Evolutionary conservation across 2,888 invertebrate genomes (phyloP).

Genomic region (Xestia sexstrigata): DNA sequence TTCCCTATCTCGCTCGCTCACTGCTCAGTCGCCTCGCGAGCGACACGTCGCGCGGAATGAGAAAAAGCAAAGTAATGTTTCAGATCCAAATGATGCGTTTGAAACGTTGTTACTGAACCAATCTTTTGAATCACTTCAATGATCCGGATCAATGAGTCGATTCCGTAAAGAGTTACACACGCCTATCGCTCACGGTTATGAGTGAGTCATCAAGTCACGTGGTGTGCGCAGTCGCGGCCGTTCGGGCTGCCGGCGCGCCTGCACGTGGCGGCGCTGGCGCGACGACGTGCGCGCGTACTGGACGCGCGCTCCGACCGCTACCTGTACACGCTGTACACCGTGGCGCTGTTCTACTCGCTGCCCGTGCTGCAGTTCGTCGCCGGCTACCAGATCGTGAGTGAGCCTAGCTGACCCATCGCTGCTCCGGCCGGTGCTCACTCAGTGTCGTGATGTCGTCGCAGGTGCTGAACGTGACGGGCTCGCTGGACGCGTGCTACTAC

Average conservation of each 20-base stretch:
- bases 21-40: too few species aligned
- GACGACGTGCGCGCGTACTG: slow-evolving; percentile 81
- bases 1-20: too few species aligned
- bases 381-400: slow-evolving; percentile 93
- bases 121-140: too few species aligned
- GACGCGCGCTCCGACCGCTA: slow-evolving; percentile 89
- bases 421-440: background rate
- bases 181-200: too few species aligned
- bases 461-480: slow-evolving; percentile 95
- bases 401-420: background rate
- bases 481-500: slow-evolving; percentile 97
- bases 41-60: too few species aligned
- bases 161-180: too few species aligned
- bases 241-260: slow-evolving; percentile 87
- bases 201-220: too few species aligned
- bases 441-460: slow-evolving; percentile 79
- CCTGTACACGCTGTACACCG: slow-evolving; percentile 92
- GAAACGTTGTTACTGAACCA: too few species aligned
- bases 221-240: slow-evolving; percentile 58
- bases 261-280: slow-evolving; percentile 83
- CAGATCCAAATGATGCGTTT: too few species aligned
- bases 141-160: too few species aligned
- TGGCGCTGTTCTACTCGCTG: slow-evolving; percentile 96
- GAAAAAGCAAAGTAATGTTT: too few species aligned
- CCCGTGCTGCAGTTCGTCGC: slow-evolving; percentile 96